phyloP scores from a whole-genome alignment of 1,140 invertebrate species.

The Colletes gigas region DNA sequence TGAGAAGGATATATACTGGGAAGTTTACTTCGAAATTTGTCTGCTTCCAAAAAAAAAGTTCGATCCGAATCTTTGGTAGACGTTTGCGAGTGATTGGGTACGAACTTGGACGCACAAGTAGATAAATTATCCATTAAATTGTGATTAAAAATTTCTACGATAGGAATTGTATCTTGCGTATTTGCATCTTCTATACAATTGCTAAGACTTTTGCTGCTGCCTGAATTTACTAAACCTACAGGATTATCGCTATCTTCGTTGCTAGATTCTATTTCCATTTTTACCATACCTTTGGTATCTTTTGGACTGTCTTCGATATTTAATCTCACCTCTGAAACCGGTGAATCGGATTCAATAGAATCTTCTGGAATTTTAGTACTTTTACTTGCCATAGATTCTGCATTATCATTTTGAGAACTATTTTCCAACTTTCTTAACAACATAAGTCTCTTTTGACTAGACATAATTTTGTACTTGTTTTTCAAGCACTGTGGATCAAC shows the following conservation, averaged over 20 bases:
- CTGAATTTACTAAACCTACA: constrained; percentile 14
- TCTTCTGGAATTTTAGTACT: not conserved
- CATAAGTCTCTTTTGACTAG: not conserved
- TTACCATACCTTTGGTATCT: not conserved
- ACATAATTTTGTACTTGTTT: not conserved
- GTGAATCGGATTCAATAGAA: not conserved
- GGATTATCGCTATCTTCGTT: not conserved
- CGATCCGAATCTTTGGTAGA: constrained; percentile 53
- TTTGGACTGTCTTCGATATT: constrained; percentile 19
- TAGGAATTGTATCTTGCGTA: constrained; percentile 22
- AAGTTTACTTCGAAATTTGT: constrained; percentile 2
- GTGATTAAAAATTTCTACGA: not conserved
- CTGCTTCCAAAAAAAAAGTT: constrained; percentile 56
- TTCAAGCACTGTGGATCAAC: not conserved
- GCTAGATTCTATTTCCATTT: constrained; percentile 15
- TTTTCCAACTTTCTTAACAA: not conserved
- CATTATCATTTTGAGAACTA: not conserved
- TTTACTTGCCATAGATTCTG: not conserved
- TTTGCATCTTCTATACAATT: constrained; percentile 64
- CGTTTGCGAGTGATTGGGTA: not conserved
- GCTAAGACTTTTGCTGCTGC: constrained; percentile 46
- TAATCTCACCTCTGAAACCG: not conserved
- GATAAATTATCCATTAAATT: not conserved
- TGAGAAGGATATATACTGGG: constrained; percentile 29
- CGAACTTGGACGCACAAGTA: no score